A percentile compares a stretch with the other conserved stretches of the same genome.
phyloP scores from a whole-genome alignment of 2,888 invertebrate genomes.

The Leptodirus hochenwartii region DNA sequence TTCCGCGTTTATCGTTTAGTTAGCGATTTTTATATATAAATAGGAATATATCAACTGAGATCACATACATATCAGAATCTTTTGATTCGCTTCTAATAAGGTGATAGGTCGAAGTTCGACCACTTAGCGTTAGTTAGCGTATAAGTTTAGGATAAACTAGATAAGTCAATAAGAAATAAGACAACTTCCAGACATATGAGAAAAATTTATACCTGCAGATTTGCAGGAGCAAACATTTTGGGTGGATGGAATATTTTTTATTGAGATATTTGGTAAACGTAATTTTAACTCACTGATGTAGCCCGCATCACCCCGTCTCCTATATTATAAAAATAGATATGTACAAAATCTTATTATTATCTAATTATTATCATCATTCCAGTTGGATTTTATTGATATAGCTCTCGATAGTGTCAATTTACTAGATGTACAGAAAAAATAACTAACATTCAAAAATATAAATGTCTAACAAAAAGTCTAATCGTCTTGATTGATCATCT shows the following conservation, averaged over 20 bases:
- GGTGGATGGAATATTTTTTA: too few species aligned
- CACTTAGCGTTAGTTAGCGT: too few species aligned
- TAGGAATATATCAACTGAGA: slow-evolving; percentile 27
- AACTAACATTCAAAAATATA: slow-evolving; percentile 1
- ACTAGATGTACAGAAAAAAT: slow-evolving; percentile 16
- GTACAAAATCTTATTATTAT: slow-evolving; percentile 5
- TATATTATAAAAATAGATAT: slow-evolving; percentile 6
- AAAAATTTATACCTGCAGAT: too few species aligned
- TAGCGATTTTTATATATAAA: slow-evolving; percentile 10
- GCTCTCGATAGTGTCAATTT: slow-evolving; percentile 25
- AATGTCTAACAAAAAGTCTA: not conserved
- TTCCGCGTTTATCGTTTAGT: too few species aligned
- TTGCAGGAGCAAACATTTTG: too few species aligned
- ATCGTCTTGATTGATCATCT: too few species aligned
- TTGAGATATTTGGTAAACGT: too few species aligned
- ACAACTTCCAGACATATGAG: too few species aligned
- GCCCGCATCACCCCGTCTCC: slow-evolving; percentile 21
- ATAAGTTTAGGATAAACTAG: too few species aligned
- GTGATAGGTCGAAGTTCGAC: slow-evolving; percentile 26
- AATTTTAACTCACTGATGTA: slow-evolving; percentile 12
- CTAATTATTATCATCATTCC: too few species aligned
- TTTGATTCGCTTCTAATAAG: slow-evolving; percentile 24
- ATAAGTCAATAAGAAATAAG: too few species aligned
- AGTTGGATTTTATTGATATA: slow-evolving; percentile 26
- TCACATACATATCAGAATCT: slow-evolving; percentile 31